Evolutionary conservation across 1,140 invertebrate species (phyloP).

Genomic region (Stratiolaelaps scimitus): DNA sequence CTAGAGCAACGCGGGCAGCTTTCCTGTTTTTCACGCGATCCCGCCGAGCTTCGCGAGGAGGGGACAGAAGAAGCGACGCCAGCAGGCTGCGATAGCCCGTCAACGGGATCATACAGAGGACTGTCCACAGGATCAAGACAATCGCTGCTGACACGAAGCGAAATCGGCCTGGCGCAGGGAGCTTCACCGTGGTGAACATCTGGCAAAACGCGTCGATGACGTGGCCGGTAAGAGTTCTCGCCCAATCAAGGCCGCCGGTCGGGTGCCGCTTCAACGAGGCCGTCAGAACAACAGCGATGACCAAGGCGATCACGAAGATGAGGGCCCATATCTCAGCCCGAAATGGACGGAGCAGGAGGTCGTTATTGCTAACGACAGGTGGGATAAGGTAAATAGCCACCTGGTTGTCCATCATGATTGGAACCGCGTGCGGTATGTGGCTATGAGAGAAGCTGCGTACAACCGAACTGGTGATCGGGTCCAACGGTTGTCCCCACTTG

Average conservation of each 20-base stretch:
- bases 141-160: not conserved
- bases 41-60: not conserved
- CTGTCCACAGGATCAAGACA: not conserved
- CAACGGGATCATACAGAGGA: not conserved
- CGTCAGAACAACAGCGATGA: not conserved
- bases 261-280: not conserved
- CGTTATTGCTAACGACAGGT: not conserved
- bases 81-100: not conserved
- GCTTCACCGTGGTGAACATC: not conserved
- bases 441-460: not conserved
- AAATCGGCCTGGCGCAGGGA: not conserved
- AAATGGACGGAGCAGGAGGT: not conserved
- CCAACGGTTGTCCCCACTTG: not conserved
- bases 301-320: not conserved
- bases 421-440: not conserved
- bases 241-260: too few relatives aligned
- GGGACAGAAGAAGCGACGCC: not conserved
- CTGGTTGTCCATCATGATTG: not conserved
- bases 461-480: not conserved
- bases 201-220: not conserved
- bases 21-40: too few relatives aligned
- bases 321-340: not conserved
- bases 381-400: not conserved
- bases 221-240: not conserved
- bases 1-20: too few relatives aligned